These are phyloP conservation scores for Loris lydekkerianus DNA, from an alignment of 2,797 vertebrate genomes.

Conservation along the genomic window DNA sequence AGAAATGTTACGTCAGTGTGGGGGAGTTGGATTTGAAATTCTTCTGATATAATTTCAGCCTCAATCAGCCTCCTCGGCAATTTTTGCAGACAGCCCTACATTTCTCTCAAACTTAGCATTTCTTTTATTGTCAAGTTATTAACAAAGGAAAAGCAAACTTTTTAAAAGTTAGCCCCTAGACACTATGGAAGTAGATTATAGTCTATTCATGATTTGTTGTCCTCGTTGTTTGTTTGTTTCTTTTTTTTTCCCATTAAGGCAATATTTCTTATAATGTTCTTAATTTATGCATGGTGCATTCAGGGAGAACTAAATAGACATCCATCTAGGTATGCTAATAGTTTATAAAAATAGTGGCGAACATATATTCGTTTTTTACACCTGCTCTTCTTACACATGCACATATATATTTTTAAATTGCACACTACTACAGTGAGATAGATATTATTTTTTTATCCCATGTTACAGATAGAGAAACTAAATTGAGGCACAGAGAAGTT, in stretches of 20 bases:
- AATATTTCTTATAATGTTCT: background rate
- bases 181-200: background rate
- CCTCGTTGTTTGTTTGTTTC: background rate
- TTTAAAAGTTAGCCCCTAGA: background rate
- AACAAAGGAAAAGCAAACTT: background rate
- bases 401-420: conserved; percentile 23
- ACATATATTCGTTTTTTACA: background rate
- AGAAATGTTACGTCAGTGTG: background rate
- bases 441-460: background rate
- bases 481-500: background rate
- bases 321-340: background rate
- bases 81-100: conserved; percentile 66
- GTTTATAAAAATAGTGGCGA: background rate
- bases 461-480: background rate
- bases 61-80: conserved; percentile 25
- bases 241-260: too few relatives aligned
- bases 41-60: conserved; percentile 6
- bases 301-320: background rate
- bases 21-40: conserved; percentile 30
- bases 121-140: conserved; percentile 34
- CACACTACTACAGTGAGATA: background rate
- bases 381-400: background rate
- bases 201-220: conserved; percentile 4
- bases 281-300: background rate
- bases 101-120: background rate